phyloP scores from a whole-genome alignment of 2,888 invertebrate species.

The Helicoverpa assulta region DNA sequence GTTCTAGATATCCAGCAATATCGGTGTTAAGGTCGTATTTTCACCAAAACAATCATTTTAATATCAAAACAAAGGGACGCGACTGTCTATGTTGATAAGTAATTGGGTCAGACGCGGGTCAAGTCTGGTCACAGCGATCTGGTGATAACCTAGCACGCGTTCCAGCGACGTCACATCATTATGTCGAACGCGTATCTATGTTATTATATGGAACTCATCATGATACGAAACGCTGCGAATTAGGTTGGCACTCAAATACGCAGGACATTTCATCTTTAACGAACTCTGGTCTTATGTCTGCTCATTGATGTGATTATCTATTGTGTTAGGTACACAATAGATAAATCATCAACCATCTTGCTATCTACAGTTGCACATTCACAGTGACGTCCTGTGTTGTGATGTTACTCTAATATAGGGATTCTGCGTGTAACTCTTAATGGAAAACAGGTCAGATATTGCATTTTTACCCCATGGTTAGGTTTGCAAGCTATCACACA shows the following conservation, averaged over 20 bases:
- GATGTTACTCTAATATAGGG: too few relatives aligned
- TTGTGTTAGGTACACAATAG: too few relatives aligned
- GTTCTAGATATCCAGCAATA: constrained; percentile 37
- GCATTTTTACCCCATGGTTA: too few relatives aligned
- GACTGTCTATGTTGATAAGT: constrained; percentile 76
- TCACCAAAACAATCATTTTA: constrained; percentile 68
- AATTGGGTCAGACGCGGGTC: constrained; percentile 86
- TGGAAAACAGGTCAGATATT: too few relatives aligned
- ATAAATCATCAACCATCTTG: too few relatives aligned
- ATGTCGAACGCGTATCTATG: constrained; percentile 62
- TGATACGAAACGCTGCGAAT: constrained; percentile 34
- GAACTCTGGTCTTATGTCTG: too few relatives aligned
- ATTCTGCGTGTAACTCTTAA: too few relatives aligned
- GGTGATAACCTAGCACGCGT: constrained; percentile 82
- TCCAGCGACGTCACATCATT: constrained; percentile 71
- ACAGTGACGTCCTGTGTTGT: too few relatives aligned
- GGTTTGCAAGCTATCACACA: too few relatives aligned
- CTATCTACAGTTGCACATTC: too few relatives aligned
- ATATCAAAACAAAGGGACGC: constrained; percentile 68
- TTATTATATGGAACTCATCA: constrained; percentile 58
- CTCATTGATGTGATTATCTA: too few relatives aligned
- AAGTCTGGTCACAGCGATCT: constrained; percentile 80
- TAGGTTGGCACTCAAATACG: constrained; percentile 44
- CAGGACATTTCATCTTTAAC: constrained; percentile 14
- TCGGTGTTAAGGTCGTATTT: constrained; percentile 71